Evolutionary conservation across 2,113 vertebrate species (phyloP).

Genomic region (Aegithalos caudatus): DNA sequence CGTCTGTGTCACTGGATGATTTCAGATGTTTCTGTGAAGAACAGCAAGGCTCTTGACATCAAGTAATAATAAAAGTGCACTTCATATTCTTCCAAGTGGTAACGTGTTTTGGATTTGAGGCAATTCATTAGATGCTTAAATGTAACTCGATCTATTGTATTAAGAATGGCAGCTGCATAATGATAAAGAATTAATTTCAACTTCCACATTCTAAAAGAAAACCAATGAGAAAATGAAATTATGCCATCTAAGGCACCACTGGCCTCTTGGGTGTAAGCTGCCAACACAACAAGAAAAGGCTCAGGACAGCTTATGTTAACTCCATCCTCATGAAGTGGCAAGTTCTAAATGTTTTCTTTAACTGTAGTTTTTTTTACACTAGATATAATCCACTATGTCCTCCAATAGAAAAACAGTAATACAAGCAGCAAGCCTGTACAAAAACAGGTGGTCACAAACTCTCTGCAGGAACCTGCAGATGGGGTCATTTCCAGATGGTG

Average conservation of each 20-base stretch:
- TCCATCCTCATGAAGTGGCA: background rate
- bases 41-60: background rate
- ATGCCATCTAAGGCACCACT: background rate
- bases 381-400: background rate
- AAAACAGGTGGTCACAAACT: background rate
- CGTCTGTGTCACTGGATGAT: background rate
- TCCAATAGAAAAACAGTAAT: background rate
- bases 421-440: background rate
- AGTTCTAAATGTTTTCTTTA: background rate
- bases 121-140: background rate
- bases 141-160: background rate
- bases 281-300: background rate
- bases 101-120: background rate
- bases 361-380: background rate
- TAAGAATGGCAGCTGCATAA: background rate
- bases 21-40: background rate
- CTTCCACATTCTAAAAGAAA: background rate
- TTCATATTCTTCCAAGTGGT: background rate
- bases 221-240: background rate
- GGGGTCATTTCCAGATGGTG: accelerated
- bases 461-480: background rate
- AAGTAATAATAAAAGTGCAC: background rate
- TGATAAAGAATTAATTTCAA: background rate
- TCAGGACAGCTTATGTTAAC: background rate
- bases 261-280: background rate